phyloP scores from a whole-genome alignment of 2,797 vertebrate species.

The Gallirallus australis region DNA sequence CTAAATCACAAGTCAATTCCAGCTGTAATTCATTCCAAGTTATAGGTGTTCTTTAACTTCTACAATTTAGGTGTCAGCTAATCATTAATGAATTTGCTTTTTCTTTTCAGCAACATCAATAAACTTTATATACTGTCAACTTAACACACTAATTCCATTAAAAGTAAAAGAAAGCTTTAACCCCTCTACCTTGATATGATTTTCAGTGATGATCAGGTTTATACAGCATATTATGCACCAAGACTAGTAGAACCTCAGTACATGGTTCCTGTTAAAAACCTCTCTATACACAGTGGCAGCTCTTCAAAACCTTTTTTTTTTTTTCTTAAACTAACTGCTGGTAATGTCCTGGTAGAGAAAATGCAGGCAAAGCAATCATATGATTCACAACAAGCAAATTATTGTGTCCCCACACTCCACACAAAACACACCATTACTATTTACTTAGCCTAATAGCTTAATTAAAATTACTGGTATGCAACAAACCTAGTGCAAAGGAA shows the following conservation, averaged over 20 bases:
- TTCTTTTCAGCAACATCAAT: conserved; percentile 13
- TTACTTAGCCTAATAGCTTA: neutral
- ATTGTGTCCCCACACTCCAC: neutral
- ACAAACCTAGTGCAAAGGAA: conserved; percentile 91
- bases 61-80: conserved; percentile 8
- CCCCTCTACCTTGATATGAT: neutral
- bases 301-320: neutral
- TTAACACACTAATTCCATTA: neutral
- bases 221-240: neutral
- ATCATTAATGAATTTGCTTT: neutral
- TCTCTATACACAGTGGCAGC: neutral
- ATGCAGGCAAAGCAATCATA: neutral
- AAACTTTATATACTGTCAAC: neutral
- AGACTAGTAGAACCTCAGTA: neutral
- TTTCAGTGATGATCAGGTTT: neutral
- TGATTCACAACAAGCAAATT: neutral
- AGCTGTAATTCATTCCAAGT: neutral
- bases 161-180: neutral
- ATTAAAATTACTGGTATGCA: neutral
- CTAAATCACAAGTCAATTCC: neutral
- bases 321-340: neutral
- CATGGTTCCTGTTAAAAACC: neutral
- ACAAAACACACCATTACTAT: neutral
- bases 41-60: neutral
- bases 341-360: neutral